Evolutionary conservation across 2,797 vertebrate genomes (phyloP).

Genomic region (Alectoris magna): DNA sequence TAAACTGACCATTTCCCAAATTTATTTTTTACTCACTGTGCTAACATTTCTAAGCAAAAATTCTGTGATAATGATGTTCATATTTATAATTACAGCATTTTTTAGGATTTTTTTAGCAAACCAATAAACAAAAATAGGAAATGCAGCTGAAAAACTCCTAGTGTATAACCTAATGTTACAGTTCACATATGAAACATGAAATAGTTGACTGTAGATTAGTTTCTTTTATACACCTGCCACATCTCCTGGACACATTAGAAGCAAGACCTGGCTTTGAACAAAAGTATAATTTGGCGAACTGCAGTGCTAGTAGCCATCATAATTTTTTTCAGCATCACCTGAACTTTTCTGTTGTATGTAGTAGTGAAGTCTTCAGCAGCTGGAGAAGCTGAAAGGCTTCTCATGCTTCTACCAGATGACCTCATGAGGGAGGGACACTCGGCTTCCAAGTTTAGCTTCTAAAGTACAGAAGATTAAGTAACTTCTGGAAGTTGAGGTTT

Average conservation of each 20-base stretch:
- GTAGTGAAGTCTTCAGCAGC: too few species aligned
- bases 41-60: not conserved
- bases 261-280: not conserved
- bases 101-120: not conserved
- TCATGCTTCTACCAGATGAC: accelerated
- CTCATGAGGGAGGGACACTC: too few species aligned
- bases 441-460: not conserved
- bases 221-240: not conserved
- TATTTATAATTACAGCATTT: not conserved
- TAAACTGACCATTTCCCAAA: not conserved
- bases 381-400: accelerated
- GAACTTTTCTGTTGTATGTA: not conserved
- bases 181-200: not conserved
- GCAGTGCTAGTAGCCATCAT: accelerated
- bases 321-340: not conserved
- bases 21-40: not conserved
- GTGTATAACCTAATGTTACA: not conserved
- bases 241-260: not conserved
- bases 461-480: not conserved
- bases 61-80: not conserved
- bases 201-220: not conserved
- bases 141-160: not conserved
- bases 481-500: not conserved
- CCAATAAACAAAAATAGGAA: not conserved
- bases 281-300: not conserved